Percentiles rank a stretch among this genome's conserved stretches.
Conservation (phyloP, 2,797 vertebrate species). For the Mastacembelus armatus region DNA sequence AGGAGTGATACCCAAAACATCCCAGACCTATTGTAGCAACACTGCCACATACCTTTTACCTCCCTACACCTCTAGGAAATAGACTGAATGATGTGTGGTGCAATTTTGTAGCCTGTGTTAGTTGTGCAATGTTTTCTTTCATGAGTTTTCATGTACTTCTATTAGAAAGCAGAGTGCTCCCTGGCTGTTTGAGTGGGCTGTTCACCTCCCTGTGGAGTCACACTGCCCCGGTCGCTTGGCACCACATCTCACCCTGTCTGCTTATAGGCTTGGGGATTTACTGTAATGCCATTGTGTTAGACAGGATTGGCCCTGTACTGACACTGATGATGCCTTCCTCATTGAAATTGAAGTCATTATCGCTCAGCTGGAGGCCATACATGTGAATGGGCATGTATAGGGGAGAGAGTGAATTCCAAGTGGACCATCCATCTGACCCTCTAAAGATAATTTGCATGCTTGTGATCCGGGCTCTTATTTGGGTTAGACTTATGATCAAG, state of each 20-base stretch:
- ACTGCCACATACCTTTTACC: slow-evolving; percentile 59
- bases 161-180: slow-evolving; percentile 29
- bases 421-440: slow-evolving; percentile 29
- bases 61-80: slow-evolving; percentile 27
- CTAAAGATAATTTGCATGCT: slow-evolving; percentile 41
- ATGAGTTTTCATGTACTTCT: too few species aligned
- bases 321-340: slow-evolving; percentile 74
- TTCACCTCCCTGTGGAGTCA: slow-evolving; percentile 53
- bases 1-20: slow-evolving; percentile 73
- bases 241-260: slow-evolving; percentile 64
- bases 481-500: slow-evolving; percentile 46
- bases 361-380: slow-evolving; percentile 53
- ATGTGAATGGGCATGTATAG: slow-evolving; percentile 43
- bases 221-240: slow-evolving; percentile 62
- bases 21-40: slow-evolving; percentile 69
- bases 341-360: slow-evolving; percentile 69
- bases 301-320: slow-evolving; percentile 75
- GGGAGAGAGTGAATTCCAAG: slow-evolving; percentile 26
- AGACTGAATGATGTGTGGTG: slow-evolving; percentile 22
- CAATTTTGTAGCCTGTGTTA: slow-evolving; percentile 50
- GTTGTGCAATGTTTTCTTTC: slow-evolving; percentile 24
- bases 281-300: slow-evolving; percentile 81
- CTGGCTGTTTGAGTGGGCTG: slow-evolving; percentile 30
- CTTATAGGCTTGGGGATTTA: slow-evolving; percentile 76
- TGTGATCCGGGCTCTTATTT: slow-evolving; percentile 43